These are phyloP conservation scores for Arion vulgaris DNA, from an alignment of 1,140 invertebrate genomes.

Conservation along the genomic window DNA sequence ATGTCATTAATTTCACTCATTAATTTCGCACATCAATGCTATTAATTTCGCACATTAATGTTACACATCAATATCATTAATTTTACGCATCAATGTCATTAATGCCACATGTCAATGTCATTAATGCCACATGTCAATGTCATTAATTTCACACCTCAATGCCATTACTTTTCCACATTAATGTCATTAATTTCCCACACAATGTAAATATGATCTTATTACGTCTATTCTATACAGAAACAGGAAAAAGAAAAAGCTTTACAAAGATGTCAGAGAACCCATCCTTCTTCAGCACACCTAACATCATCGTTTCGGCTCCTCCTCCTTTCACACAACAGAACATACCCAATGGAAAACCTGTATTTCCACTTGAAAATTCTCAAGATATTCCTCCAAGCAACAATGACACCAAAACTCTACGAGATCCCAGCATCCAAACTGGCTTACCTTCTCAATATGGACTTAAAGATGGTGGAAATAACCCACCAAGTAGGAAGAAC, in stretches of 20 bases:
- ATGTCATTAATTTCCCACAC: no score
- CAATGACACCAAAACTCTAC: background rate
- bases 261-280: background rate
- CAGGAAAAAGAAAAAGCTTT: background rate
- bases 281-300: background rate
- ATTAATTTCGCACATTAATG: no score
- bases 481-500: background rate
- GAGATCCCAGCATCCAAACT: background rate
- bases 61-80: no score
- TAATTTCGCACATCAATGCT: no score
- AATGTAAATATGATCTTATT: no score
- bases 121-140: no score
- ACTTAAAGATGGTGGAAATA: background rate
- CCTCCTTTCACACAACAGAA: background rate
- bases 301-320: background rate
- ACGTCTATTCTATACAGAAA: background rate
- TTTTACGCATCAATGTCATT: no score
- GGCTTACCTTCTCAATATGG: background rate
- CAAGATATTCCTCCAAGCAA: background rate
- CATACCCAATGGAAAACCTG: background rate
- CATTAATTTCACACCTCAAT: no score
- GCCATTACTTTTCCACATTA: no score
- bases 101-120: no score
- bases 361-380: background rate
- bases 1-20: no score